Evolutionary conservation across 2,113 vertebrate species (phyloP).

Genomic region (Colaptes auratus): DNA sequence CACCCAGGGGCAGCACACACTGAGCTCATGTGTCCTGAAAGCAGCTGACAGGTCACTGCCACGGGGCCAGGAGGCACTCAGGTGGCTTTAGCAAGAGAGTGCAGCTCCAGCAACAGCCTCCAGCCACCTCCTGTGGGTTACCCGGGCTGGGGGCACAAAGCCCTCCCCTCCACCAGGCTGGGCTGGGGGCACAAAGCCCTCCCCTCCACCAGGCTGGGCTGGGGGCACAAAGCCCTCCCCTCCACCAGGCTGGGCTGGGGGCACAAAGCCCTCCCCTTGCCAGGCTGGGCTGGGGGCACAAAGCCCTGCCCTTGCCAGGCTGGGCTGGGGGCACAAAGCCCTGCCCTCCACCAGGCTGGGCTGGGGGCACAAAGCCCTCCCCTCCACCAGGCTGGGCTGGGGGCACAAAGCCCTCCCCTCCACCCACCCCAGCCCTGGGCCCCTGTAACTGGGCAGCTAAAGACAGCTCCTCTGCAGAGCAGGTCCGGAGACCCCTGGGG

Average conservation of each 20-base stretch:
- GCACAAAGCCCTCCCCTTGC: background rate
- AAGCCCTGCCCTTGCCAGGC: background rate
- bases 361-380: background rate
- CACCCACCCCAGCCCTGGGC: background rate
- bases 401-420: background rate
- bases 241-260: background rate
- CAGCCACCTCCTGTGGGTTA: background rate
- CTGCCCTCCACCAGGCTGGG: background rate
- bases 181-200: background rate
- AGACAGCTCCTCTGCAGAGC: accelerated
- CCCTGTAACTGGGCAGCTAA: background rate
- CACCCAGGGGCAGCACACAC: background rate
- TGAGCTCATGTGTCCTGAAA: background rate
- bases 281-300: background rate
- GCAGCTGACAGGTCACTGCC: background rate
- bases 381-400: background rate
- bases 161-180: background rate
- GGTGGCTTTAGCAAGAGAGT: background rate
- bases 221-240: background rate
- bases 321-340: background rate
- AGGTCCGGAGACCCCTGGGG: accelerated
- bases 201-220: background rate
- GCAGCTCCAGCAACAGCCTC: background rate
- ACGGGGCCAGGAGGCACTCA: background rate
- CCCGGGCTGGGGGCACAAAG: background rate